phyloP scores from a whole-genome alignment of 2,797 vertebrate species.

The Furcifer pardalis region DNA sequence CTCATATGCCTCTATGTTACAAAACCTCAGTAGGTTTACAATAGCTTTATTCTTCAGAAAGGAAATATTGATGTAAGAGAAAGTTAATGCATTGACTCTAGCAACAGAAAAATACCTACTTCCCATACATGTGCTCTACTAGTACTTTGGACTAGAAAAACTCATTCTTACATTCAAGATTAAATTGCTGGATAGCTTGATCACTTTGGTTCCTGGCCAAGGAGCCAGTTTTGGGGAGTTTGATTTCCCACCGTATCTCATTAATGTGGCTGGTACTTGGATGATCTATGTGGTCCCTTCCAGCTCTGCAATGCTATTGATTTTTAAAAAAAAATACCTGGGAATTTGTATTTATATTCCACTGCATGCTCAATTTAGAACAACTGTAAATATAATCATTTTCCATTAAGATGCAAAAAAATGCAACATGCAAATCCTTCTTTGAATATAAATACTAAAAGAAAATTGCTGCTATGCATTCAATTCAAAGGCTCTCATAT shows the following conservation, averaged over 20 bases:
- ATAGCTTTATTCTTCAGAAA: not conserved
- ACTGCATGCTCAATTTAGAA: conserved; percentile 43
- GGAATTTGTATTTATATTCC: conserved; percentile 34
- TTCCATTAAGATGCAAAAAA: conserved; percentile 23
- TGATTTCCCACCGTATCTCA: too few species aligned
- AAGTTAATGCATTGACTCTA: not conserved
- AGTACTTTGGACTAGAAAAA: conserved; percentile 7
- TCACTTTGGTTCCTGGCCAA: too few species aligned
- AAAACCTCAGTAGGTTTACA: not conserved
- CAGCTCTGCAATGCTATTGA: too few species aligned
- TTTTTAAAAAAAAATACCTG: conserved; percentile 19
- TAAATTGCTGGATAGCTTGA: too few species aligned
- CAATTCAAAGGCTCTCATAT: conserved; percentile 48
- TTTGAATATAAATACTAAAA: conserved; percentile 43
- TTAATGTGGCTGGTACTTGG: too few species aligned
- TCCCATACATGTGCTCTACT: not conserved
- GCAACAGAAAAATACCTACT: not conserved
- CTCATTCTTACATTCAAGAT: not conserved
- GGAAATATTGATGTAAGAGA: not conserved
- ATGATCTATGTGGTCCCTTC: too few species aligned
- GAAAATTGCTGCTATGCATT: conserved; percentile 36
- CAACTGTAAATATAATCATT: conserved; percentile 41
- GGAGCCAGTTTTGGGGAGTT: too few species aligned
- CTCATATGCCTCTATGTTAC: not conserved
- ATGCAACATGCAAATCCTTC: not conserved